Evolutionary conservation across 2,888 invertebrate genomes (phyloP), one percentile per base, ranked within the genome.

Genomic region (Tetramorium bicarinatum): DNA sequence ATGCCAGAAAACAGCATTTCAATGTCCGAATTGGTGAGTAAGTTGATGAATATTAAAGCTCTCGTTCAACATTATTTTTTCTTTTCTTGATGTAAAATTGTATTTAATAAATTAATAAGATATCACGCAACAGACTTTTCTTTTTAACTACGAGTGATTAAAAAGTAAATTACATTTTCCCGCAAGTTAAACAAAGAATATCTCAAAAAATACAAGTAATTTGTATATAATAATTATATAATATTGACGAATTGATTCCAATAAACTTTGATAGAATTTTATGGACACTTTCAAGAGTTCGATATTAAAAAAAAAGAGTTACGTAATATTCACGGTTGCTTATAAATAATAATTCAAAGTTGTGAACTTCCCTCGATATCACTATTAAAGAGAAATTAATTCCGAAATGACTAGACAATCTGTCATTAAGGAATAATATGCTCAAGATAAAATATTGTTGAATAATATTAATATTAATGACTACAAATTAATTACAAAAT

Each of bases 11-110:
- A 87, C 64, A 71, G 64, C 15, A 87, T 92, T 66, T 90, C 89
- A 74, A 81, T 92, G 61, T 77, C 82, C 25, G 90, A 91, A 54
- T 54, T 91, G 84, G 92, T 92, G 54, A 91, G 92, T 89, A 29
- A 0, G 0, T 52, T 13, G 21, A 41, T 3, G 21, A 41, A 15
- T 44, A 15, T 13, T 18, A 38, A 9, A 29, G 2, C 13, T 59
- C 2, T 62, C 1, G 7, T 34, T 38, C 6, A 21, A 41, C 11
- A 38, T 62, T 3, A 3, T 6, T n/a, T 13, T n/a, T 41, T 13
- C 0, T 18, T 38, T 34, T 4, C 7, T 62, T 9, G 7, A 25
- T 59, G 25, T 59, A 18, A 59, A 61, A 18, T 18, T 34, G 62
- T 6, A 11, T 64, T 62, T 62, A 9, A 21, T n/a, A 64, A 29